These are phyloP conservation scores for Dyspetes luteomarginatus DNA, from an alignment of 2,888 invertebrate species.

Conservation along the genomic window DNA sequence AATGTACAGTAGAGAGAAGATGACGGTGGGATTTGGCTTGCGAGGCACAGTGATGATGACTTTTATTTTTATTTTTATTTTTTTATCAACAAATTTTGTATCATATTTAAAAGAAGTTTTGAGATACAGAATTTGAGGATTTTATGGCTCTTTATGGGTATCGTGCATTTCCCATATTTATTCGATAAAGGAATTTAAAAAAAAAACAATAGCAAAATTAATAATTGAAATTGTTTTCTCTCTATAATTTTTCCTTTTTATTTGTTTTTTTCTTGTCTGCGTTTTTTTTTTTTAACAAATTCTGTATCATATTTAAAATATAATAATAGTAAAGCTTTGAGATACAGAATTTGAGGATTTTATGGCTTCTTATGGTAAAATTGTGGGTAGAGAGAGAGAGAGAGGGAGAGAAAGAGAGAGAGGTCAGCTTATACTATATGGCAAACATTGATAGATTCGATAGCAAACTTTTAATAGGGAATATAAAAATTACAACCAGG, in stretches of 20 bases:
- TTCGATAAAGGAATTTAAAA: no score
- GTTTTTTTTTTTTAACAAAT: background rate
- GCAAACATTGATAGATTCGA: no score
- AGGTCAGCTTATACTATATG: no score
- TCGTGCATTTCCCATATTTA: no score
- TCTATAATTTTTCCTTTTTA: no score
- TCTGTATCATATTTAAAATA: background rate
- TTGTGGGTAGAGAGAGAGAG: background rate
- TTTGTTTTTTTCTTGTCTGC: no score
- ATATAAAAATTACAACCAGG: no score
- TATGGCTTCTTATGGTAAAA: no score
- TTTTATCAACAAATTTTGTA: background rate
- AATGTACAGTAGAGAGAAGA: constrained; percentile 23
- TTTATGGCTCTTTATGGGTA: no score
- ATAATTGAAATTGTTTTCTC: no score
- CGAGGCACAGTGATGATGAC: background rate
- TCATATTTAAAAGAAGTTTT: background rate
- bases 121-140: background rate
- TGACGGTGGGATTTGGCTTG: background rate
- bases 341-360: background rate
- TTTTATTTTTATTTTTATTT: background rate
- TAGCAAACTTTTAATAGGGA: no score
- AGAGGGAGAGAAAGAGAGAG: background rate
- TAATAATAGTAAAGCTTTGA: background rate
- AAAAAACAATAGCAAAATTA: no score